Conservation (phyloP, 2,888 invertebrate species). For the Lepidocyrtoides sp. region DNA sequence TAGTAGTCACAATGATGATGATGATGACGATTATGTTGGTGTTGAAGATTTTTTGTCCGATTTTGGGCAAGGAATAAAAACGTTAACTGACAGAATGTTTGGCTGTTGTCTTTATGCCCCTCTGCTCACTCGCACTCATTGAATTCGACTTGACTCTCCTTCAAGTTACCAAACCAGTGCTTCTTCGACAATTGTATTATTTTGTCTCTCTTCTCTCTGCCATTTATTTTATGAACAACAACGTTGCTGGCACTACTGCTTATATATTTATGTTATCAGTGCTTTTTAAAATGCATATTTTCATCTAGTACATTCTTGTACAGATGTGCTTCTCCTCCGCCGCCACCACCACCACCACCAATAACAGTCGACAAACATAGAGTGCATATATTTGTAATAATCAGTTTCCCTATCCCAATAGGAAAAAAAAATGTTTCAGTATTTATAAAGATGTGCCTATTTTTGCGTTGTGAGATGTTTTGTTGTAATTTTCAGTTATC, state of each 20-base stretch:
- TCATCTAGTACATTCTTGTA: background rate
- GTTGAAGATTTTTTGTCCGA: slow-evolving; percentile 75
- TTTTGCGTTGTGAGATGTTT: background rate
- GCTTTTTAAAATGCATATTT: background rate
- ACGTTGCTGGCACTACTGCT: background rate
- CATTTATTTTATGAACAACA: background rate
- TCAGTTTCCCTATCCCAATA: slow-evolving; percentile 12
- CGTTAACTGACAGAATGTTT: slow-evolving; percentile 71
- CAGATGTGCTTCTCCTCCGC: slow-evolving; percentile 3
- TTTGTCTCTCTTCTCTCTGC: slow-evolving; percentile 6
- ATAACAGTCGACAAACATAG: background rate
- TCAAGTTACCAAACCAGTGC: slow-evolving; percentile 25
- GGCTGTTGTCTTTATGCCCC: slow-evolving; percentile 30
- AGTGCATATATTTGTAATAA: background rate
- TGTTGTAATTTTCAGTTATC: background rate
- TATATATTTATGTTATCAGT: background rate
- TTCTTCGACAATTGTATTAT: slow-evolving; percentile 22
- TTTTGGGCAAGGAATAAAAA: slow-evolving; percentile 78
- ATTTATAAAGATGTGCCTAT: slow-evolving; percentile 27
- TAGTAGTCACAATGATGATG: background rate
- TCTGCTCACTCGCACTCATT: slow-evolving; percentile 55
- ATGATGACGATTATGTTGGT: slow-evolving; percentile 41
- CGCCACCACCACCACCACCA: background rate
- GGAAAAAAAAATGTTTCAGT: background rate
- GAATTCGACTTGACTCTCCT: slow-evolving; percentile 37